Evolutionary conservation across 2,888 invertebrate genomes (phyloP).

Genomic region (Apamea epomidion): DNA sequence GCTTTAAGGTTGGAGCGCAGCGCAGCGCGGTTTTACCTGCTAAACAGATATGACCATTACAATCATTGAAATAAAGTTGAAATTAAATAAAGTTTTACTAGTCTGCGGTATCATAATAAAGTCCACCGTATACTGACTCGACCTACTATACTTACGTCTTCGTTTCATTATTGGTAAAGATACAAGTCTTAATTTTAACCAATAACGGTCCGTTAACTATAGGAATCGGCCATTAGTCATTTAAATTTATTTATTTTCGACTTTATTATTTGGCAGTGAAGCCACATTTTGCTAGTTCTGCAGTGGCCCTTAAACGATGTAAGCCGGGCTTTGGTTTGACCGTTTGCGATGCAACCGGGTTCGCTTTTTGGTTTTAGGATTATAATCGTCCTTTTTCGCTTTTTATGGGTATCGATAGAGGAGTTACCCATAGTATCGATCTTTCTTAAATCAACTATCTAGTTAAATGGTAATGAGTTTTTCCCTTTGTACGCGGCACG

Average conservation of each 20-base stretch:
- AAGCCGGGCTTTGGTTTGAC: background rate
- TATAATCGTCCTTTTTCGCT: background rate
- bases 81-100: background rate
- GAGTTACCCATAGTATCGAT: background rate
- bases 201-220: too few species aligned
- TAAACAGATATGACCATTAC: background rate
- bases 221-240: too few species aligned
- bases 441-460: too few species aligned
- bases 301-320: background rate
- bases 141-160: too few species aligned
- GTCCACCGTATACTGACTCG: background rate
- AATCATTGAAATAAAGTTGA: fast-evolving
- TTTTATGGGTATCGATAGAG: background rate
- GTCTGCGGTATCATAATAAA: background rate
- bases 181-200: too few species aligned
- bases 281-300: background rate
- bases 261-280: background rate
- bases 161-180: too few species aligned
- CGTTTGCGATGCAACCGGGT: background rate
- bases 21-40: background rate
- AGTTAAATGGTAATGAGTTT: background rate
- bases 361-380: conserved; percentile 5
- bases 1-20: background rate
- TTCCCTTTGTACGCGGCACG: too few species aligned
- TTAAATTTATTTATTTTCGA: too few species aligned